phyloP scores from a whole-genome alignment of 2,797 vertebrate genomes.

The Crax fasciolata region DNA sequence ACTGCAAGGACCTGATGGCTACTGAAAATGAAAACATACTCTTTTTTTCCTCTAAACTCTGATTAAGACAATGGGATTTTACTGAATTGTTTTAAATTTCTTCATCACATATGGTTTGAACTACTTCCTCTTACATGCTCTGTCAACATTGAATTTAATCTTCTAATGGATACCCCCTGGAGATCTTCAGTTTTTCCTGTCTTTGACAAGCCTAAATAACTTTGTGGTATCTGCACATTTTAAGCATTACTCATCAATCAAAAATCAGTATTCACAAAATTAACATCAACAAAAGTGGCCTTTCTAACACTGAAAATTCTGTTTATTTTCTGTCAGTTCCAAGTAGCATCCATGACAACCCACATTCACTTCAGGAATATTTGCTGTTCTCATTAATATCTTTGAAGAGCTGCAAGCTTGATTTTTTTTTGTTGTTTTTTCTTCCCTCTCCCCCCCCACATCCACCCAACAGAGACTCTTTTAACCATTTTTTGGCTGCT shows the following conservation, averaged over 20 bases:
- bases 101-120: not conserved
- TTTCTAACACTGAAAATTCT: not conserved
- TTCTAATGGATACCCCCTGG: not conserved
- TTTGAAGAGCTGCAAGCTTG: not conserved
- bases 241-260: not conserved
- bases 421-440: not conserved
- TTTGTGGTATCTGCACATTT: not conserved
- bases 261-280: not conserved
- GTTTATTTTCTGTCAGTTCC: not conserved
- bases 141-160: constrained; percentile 24
- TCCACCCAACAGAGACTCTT: not conserved
- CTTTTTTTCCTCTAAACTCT: not conserved
- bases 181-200: not conserved
- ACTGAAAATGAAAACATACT: not conserved
- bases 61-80: not conserved
- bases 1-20: not conserved
- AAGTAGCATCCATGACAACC: not conserved
- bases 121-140: not conserved
- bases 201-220: not conserved
- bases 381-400: not conserved
- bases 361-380: not conserved
- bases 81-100: not conserved
- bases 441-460: not conserved
- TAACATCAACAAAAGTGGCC: not conserved
- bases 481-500: not conserved